Percentiles rank a stretch among this genome's conserved stretches.
phyloP scores from a whole-genome alignment of 1,140 invertebrate species.

The Drosophila micromelanica region DNA sequence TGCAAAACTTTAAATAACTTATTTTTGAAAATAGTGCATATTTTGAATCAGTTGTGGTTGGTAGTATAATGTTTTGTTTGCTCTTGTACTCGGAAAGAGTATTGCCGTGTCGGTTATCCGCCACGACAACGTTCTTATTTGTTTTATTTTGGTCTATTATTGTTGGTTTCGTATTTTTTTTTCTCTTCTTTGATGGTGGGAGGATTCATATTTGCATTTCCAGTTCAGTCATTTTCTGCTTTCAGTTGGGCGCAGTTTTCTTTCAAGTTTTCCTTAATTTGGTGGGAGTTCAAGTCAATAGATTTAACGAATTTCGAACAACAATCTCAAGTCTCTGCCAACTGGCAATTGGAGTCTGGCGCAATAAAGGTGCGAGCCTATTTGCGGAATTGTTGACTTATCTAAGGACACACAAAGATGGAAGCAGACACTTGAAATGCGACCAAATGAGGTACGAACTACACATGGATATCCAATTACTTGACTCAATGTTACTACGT shows the following conservation, averaged over 20 bases:
- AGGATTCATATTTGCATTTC: conserved; percentile 21
- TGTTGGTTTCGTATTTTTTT: conserved; percentile 10
- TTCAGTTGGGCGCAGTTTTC: conserved; percentile 11
- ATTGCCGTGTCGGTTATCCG: too few species aligned
- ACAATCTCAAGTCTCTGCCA: not conserved
- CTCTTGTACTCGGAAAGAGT: too few species aligned
- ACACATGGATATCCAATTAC: too few species aligned
- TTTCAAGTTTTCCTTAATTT: conserved; percentile 29
- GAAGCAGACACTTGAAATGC: too few species aligned
- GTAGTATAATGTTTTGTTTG: too few species aligned
- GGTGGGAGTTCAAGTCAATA: conserved; percentile 9
- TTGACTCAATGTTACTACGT: too few species aligned
- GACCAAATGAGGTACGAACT: too few species aligned
- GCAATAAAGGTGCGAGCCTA: conserved; percentile 6
- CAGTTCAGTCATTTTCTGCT: conserved; percentile 23
- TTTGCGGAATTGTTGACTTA: too few species aligned
- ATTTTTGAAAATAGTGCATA: too few species aligned
- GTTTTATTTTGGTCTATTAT: not conserved
- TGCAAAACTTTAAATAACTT: too few species aligned
- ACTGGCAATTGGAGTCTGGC: not conserved
- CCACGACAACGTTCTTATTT: not conserved
- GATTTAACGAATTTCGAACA: conserved; percentile 2
- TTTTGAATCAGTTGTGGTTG: too few species aligned
- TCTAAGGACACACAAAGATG: too few species aligned
- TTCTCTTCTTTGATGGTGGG: not conserved